Evolutionary conservation across 2,797 vertebrate species (phyloP), one percentile per base, ranked within the genome.

Genomic region (Delichon dasypus): DNA sequence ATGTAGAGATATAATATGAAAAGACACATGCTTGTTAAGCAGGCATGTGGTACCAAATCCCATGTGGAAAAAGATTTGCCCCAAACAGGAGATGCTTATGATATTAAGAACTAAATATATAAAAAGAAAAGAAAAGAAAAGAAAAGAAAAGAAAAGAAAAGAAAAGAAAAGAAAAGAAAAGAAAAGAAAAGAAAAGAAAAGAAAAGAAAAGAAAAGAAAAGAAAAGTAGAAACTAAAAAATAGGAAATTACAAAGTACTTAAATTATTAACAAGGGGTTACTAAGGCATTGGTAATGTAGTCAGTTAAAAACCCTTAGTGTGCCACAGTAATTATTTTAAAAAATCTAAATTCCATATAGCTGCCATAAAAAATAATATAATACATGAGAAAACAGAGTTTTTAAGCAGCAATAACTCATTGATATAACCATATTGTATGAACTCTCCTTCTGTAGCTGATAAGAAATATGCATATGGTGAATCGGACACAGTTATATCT

Each of bases 241-340:
- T 4, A 36, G 0, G 2, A 68, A 68, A 51, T 42, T 40, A 5
- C 20, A n/a, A 81, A n/a, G 10, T 77, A 42, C 3, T 4, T 26
- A 66, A 84, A 72, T 40, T 0, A 78, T 44, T 38, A 48, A 21
- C 1, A 48, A 11, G 2, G 2, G 27, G 86, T 91, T 62, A 47
- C 44, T 44, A 48, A 11, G 11, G 60, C 60, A 48, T 25, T 36
- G 8, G 13, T 51, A 10, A 20, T 42, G 2, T 26, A 75, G 34
- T 13, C 3, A 45, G 10, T 25, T 51, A 26, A 84, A 93, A 70
- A 4, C 5, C 2, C 5, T 29, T 40, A 57, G 22, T 15, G 3
- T 83, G 7, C 7, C 7, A 29, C 16, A 51, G 20, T 30, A 79
- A 77, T 25, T 36, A 44, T 26, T 34, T 1, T n/a, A 1, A 15